Evolutionary conservation across 2,888 invertebrate species (phyloP).

Genomic region (Matsumyia berberina): DNA sequence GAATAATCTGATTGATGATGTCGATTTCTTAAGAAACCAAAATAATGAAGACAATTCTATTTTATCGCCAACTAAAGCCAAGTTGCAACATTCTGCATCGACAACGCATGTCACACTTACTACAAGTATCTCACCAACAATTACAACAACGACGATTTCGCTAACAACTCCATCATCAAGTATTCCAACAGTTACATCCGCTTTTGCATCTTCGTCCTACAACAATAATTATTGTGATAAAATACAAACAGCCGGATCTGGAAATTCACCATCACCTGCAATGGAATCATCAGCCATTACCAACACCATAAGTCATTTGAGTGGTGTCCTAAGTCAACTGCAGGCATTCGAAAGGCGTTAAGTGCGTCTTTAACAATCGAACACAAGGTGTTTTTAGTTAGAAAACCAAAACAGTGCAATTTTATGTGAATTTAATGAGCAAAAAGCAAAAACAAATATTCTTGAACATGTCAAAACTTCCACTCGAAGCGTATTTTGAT

Average conservation of each 20-base stretch:
- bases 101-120: conserved; percentile 20
- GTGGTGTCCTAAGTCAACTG: conserved; percentile 66
- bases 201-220: conserved; percentile 67
- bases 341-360: conserved; percentile 64
- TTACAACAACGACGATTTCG: conserved; percentile 70
- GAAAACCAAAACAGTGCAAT: conserved; percentile 57
- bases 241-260: conserved; percentile 35
- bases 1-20: conserved; percentile 24
- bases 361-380: not conserved
- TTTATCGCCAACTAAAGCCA: conserved; percentile 26
- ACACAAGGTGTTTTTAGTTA: conserved; percentile 11
- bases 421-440: conserved; percentile 29
- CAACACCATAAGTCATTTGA: conserved; percentile 66
- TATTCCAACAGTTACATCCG: conserved; percentile 46
- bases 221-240: conserved; percentile 59
- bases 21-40: conserved; percentile 25
- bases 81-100: conserved; percentile 2
- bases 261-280: conserved; percentile 35
- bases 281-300: conserved; percentile 54
- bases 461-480: conserved; percentile 40
- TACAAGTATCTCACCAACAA: conserved; percentile 26
- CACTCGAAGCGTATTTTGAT: conserved; percentile 33
- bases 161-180: conserved; percentile 76
- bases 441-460: conserved; percentile 17
- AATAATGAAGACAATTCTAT: conserved; percentile 36